Evolutionary conservation across 2,888 invertebrate genomes (phyloP).

Genomic region (Ochropleura leucogaster): DNA sequence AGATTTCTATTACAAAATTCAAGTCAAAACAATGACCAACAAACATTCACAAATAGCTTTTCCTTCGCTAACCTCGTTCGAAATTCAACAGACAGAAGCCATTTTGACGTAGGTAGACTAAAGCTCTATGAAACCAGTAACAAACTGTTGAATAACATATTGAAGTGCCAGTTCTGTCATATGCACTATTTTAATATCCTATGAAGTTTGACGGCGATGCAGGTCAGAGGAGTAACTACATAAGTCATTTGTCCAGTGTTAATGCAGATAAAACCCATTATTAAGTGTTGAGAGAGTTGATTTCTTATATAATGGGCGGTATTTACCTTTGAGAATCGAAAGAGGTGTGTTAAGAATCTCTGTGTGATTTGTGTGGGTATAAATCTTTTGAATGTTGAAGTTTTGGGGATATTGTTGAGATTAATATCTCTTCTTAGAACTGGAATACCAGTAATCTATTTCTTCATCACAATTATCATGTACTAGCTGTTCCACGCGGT

Average conservation of each 20-base stretch:
- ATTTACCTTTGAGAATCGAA: neutral
- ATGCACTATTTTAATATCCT: constrained; percentile 56
- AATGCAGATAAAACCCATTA: neutral
- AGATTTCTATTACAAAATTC: neutral
- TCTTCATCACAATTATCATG: neutral
- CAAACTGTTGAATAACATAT: constrained; percentile 53
- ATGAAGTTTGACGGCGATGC: constrained; percentile 54
- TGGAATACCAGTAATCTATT: neutral
- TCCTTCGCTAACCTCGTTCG: constrained; percentile 24
- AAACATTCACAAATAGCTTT: constrained; percentile 16
- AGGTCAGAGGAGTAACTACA: constrained; percentile 4
- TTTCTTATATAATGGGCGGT: neutral
- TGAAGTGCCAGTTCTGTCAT: constrained; percentile 28
- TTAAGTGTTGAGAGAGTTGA: constrained; percentile 30
- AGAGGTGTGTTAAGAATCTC: neutral
- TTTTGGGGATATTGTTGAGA: neutral
- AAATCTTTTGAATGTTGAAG: neutral
- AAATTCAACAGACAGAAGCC: constrained; percentile 5
- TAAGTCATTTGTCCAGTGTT: constrained; percentile 11
- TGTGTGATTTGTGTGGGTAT: neutral
- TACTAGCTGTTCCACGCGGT: too few species aligned
- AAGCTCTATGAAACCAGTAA: constrained; percentile 46
- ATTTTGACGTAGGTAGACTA: constrained; percentile 10
- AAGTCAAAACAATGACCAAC: constrained; percentile 8
- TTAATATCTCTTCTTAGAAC: neutral